Base-by-base conservation (phyloP, 2,888 invertebrate species). In the Cenopis cana region DNA sequence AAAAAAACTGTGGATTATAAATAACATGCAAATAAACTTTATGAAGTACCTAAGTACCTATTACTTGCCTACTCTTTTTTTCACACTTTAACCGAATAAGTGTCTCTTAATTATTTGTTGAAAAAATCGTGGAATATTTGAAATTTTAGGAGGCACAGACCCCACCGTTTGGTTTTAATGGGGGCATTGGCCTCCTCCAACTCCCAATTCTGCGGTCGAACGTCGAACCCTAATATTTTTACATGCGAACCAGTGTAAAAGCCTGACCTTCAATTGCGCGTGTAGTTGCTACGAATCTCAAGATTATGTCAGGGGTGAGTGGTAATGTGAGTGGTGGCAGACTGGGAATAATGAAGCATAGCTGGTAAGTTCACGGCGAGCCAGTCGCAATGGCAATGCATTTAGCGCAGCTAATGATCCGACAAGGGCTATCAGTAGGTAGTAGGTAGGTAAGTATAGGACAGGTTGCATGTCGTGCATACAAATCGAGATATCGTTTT, bases 401-500 rank as follows among this genome's bases (percentile, higher is more conserved):
- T n/a, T 57, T 49, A 61, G 10, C 36, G 52, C 36, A 20, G n/a
- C 52, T 64, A 64, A 62, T 62, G 52, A 62, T 62, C 52, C 62
- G 62, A 20, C 36, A 11, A 50, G 52, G 24, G 38, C 20, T 33
- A 52, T 4, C 2, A 24, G 24, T 24, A 24, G 24, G 4, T 24
- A 24, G n/a, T n/a, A n/a, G n/a, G n/a, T n/a, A n/a, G n/a, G n/a
- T n/a, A n/a, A n/a, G n/a, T n/a, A n/a, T n/a, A n/a, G n/a, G n/a
- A n/a, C n/a, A n/a, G 50, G 12, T 36, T 62, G 64, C 64, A 24
- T 54, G 52, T 64, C 50, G 14, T 14, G 29, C 5, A 8, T n/a
- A n/a, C n/a, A 18, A n/a, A n/a, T n/a, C n/a, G 41, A 20, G 36
- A 54, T n/a, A n/a, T n/a, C 62, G 52, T n/a, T n/a, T 24, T 29